phyloP scores from a whole-genome alignment of 2,113 vertebrate genomes.

The Gadus chalcogrammus region DNA sequence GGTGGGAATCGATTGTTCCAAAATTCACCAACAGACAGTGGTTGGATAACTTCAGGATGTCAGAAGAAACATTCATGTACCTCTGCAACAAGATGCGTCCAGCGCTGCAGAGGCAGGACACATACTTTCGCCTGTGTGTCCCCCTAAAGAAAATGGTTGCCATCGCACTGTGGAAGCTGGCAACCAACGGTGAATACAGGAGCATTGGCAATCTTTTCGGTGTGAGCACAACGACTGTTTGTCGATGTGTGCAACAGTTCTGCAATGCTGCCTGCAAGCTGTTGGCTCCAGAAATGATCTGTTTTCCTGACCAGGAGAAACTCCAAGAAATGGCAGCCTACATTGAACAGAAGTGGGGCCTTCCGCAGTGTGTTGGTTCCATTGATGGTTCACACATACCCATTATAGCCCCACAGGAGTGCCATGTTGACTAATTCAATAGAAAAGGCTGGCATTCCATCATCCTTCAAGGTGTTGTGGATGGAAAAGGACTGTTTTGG shows the following conservation, averaged over 20 bases:
- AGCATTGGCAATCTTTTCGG: constrained; percentile 3
- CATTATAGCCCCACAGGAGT: background rate
- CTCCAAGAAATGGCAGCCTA: background rate
- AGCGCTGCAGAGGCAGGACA: too few species aligned
- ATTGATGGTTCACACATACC: background rate
- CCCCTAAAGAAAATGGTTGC: background rate
- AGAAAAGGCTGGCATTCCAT: background rate
- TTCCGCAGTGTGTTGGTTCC: background rate
- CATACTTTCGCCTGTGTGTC: too few species aligned
- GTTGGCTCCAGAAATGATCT: too few species aligned
- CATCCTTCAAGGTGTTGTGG: background rate
- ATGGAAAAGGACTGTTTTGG: too few species aligned
- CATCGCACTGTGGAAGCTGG: constrained; percentile 3
- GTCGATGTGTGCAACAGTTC: too few species aligned
- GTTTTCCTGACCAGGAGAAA: background rate
- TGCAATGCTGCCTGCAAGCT: too few species aligned
- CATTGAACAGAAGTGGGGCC: background rate
- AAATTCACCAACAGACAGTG: too few species aligned
- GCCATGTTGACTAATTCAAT: background rate
- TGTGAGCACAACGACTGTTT: too few species aligned
- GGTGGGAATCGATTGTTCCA: too few species aligned
- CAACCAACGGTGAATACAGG: background rate
- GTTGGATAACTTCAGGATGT: too few species aligned
- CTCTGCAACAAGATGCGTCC: too few species aligned
- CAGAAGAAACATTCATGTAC: too few species aligned